phyloP scores from a whole-genome alignment of 2,113 vertebrate species.

The Nothobranchius kuhntae region DNA sequence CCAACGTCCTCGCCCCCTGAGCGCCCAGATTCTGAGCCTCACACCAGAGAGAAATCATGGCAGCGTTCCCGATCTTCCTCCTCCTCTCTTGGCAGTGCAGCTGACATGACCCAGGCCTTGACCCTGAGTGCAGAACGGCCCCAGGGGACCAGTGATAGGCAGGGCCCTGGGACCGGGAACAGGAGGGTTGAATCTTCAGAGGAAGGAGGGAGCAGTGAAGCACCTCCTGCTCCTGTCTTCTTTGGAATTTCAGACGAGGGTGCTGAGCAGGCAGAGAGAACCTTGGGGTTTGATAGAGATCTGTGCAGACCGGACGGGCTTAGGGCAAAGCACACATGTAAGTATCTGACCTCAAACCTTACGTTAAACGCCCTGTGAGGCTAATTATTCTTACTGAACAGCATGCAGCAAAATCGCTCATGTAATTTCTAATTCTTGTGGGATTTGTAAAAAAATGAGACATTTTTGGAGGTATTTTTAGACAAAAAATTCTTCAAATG shows the following conservation, averaged over 20 bases:
- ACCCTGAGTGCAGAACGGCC: constrained; percentile 71
- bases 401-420: not conserved
- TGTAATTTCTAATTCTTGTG: not conserved
- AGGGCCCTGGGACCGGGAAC: constrained; percentile 69
- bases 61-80: constrained; percentile 53
- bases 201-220: constrained; percentile 90
- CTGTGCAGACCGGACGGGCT: constrained; percentile 87
- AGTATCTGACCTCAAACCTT: constrained; percentile 77
- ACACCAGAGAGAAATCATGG: constrained; percentile 49
- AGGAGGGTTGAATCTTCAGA: constrained; percentile 84
- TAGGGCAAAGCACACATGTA: constrained; percentile 88
- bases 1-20: constrained; percentile 25
- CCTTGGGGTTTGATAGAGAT: constrained; percentile 82
- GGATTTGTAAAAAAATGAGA: not conserved
- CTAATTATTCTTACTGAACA: constrained; percentile 6
- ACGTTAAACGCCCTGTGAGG: constrained; percentile 15
- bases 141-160: constrained; percentile 68
- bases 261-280: constrained; percentile 80
- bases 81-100: constrained; percentile 68
- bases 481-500: not conserved
- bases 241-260: constrained; percentile 88
- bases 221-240: constrained; percentile 89
- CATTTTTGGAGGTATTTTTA: too few species aligned
- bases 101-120: constrained; percentile 79
- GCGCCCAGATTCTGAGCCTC: constrained; percentile 22